These are phyloP conservation scores for Nomada ferruginata DNA, from an alignment of 2,888 invertebrate species.

Conservation along the genomic window DNA sequence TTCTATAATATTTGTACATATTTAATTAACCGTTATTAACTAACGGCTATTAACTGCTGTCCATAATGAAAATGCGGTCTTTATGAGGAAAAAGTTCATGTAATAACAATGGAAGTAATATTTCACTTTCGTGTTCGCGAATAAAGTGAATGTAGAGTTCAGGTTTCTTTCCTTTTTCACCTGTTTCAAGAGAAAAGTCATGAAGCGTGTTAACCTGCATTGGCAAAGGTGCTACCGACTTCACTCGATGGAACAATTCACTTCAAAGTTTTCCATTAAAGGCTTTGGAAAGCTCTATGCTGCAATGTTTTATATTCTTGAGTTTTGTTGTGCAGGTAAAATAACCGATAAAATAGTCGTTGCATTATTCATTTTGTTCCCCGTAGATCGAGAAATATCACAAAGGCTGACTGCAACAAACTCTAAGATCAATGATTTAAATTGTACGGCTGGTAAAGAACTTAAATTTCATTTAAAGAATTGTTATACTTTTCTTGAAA, in stretches of 20 bases:
- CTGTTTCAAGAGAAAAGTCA: conserved; percentile 24
- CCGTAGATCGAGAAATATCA: not conserved
- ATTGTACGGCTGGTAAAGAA: too few species aligned
- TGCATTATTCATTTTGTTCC: conserved; percentile 23
- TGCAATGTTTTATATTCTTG: conserved; percentile 21
- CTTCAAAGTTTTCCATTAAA: conserved; percentile 46
- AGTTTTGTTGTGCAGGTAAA: not conserved
- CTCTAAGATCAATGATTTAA: too few species aligned
- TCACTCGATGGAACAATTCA: conserved; percentile 18
- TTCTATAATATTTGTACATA: too few species aligned
- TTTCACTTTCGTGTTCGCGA: conserved; percentile 10
- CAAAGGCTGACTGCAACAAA: not conserved
- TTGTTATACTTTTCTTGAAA: too few species aligned
- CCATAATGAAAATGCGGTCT: not conserved
- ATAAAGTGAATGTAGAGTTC: conserved; percentile 34
- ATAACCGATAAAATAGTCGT: conserved; percentile 2
- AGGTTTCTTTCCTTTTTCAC: not conserved
- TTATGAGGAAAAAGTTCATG: not conserved
- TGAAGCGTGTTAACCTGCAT: not conserved
- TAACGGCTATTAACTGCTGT: too few species aligned
- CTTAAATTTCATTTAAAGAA: too few species aligned
- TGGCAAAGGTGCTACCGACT: conserved; percentile 19
- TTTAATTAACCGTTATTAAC: too few species aligned
- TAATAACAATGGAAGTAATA: not conserved
- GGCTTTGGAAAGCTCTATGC: conserved; percentile 25